Conservation (phyloP, 2,888 invertebrate species). For the Ferdinandea cuprea region DNA sequence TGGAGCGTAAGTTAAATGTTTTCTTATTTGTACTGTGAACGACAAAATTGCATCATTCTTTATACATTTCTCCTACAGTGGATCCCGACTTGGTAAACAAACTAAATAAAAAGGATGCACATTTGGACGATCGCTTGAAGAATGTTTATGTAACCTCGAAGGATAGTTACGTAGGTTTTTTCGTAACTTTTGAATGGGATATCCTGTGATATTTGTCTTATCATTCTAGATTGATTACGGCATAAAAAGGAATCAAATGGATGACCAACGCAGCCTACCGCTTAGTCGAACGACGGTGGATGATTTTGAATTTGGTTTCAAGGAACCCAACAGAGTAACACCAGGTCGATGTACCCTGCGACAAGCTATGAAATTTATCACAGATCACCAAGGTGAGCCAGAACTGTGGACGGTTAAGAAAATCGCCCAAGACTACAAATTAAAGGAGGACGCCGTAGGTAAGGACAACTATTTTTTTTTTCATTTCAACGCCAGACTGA, state of each 20-base stretch:
- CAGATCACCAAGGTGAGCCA: conserved; percentile 86
- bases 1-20: conserved; percentile 82
- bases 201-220: background rate
- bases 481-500: too few species aligned
- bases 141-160: conserved; percentile 89
- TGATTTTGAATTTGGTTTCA: conserved; percentile 87
- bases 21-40: background rate
- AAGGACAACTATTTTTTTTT: conserved; percentile 61
- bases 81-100: conserved; percentile 86
- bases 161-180: conserved; percentile 84
- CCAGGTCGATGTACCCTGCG: conserved; percentile 87
- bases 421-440: conserved; percentile 88
- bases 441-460: conserved; percentile 87
- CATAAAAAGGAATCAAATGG: conserved; percentile 72
- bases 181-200: background rate
- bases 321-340: conserved; percentile 86
- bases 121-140: conserved; percentile 87
- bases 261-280: conserved; percentile 86
- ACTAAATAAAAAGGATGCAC: conserved; percentile 86
- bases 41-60: background rate
- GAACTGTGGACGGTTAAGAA: conserved; percentile 84
- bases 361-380: conserved; percentile 87
- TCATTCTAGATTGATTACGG: conserved; percentile 79
- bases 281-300: conserved; percentile 83
- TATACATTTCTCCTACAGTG: conserved; percentile 77